These are phyloP conservation scores for Cryptophagus acutangulus DNA, from an alignment of 2,888 invertebrate species.

Conservation along the genomic window DNA sequence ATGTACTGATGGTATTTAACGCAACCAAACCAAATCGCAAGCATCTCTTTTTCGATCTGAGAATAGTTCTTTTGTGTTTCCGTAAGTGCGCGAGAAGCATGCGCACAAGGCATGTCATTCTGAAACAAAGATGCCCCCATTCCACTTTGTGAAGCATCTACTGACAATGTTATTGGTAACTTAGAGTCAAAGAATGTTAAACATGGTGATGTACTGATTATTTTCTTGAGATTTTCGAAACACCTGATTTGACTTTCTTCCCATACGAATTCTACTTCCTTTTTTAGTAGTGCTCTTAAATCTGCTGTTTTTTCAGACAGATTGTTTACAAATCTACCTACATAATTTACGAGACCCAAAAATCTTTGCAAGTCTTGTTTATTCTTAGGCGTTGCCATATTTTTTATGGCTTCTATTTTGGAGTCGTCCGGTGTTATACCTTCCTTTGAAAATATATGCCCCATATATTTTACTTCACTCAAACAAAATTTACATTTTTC, in stretches of 20 bases:
- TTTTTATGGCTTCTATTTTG: constrained; percentile 15
- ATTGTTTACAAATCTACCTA: constrained; percentile 27
- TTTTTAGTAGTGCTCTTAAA: constrained; percentile 26
- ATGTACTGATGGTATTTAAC: background rate
- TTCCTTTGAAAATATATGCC: constrained; percentile 24
- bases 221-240: constrained; percentile 32
- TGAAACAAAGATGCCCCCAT: background rate
- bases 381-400: constrained; percentile 13
- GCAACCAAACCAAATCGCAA: background rate
- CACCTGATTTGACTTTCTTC: constrained; percentile 23
- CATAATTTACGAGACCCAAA: constrained; percentile 27
- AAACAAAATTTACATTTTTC: constrained; percentile 31
- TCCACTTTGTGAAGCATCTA: background rate
- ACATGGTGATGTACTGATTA: constrained; percentile 29
- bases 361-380: constrained; percentile 17
- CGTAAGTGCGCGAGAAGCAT: background rate
- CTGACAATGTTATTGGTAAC: constrained; percentile 9
- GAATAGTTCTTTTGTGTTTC: background rate
- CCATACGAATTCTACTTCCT: constrained; percentile 25
- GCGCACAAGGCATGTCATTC: background rate
- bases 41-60: constrained; percentile 1
- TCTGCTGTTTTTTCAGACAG: constrained; percentile 24
- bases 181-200: constrained; percentile 34
- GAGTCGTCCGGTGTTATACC: constrained; percentile 17
- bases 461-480: constrained; percentile 28